Conservation (phyloP, 2,888 invertebrate genomes). For the Morpho deidamia region DNA sequence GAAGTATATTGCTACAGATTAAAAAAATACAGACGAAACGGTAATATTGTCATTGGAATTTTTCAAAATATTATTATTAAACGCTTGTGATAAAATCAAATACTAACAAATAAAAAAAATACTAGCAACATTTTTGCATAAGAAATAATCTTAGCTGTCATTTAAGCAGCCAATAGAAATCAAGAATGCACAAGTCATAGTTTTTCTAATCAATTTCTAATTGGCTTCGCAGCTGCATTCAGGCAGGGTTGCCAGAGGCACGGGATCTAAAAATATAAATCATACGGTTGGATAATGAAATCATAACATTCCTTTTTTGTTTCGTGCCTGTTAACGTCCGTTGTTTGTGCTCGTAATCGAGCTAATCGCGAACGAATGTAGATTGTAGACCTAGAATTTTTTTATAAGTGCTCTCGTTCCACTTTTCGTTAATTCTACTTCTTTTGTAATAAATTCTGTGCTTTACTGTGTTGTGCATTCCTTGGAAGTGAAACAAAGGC, state of each 20-base stretch:
- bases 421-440: constrained; percentile 62
- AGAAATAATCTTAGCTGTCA: background rate
- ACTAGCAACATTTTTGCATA: too few relatives aligned
- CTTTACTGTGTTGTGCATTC: constrained; percentile 39
- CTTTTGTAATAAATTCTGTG: constrained; percentile 42
- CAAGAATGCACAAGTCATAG: background rate
- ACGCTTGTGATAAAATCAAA: too few relatives aligned
- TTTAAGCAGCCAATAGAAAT: constrained; percentile 7
- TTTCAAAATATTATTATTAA: too few relatives aligned
- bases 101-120: too few relatives aligned
- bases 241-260: constrained; percentile 18
- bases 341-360: constrained; percentile 29
- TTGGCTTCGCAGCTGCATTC: constrained; percentile 5
- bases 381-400: constrained; percentile 59
- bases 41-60: too few relatives aligned
- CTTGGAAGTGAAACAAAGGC: constrained; percentile 44
- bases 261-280: constrained; percentile 15
- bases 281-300: constrained; percentile 19
- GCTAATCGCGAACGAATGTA: constrained; percentile 33
- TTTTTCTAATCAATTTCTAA: constrained; percentile 1
- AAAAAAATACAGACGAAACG: too few relatives aligned
- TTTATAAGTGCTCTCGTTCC: constrained; percentile 69
- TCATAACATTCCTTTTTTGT: constrained; percentile 28
- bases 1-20: too few relatives aligned
- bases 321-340: constrained; percentile 26